phyloP scores from a whole-genome alignment of 2,797 vertebrate genomes.

The Sardinella longiceps region DNA sequence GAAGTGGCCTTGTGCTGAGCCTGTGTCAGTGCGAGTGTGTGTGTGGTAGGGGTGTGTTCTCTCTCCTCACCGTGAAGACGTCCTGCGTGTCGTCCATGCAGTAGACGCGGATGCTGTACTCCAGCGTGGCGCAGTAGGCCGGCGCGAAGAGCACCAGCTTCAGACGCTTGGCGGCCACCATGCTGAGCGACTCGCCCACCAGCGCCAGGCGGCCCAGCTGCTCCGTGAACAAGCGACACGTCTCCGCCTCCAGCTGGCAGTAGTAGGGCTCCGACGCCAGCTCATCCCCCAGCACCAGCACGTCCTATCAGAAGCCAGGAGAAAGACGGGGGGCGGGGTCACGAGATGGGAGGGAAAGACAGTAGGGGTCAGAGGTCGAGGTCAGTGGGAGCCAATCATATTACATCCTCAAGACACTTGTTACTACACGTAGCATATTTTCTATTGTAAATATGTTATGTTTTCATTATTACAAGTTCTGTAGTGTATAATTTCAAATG shows the following conservation, averaged over 20 bases:
- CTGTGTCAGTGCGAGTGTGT: neutral
- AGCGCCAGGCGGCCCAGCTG: slow-evolving; percentile 94
- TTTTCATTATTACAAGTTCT: too few relatives aligned
- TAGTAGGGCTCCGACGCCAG: slow-evolving; percentile 90
- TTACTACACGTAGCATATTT: slow-evolving; percentile 39
- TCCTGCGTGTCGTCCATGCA: slow-evolving; percentile 97
- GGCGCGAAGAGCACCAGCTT: slow-evolving; percentile 95
- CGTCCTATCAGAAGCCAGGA: slow-evolving; percentile 77
- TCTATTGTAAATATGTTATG: neutral
- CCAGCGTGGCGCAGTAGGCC: slow-evolving; percentile 88
- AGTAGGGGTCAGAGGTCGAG: slow-evolving; percentile 46
- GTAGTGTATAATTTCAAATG: too few relatives aligned
- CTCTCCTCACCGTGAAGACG: slow-evolving; percentile 86
- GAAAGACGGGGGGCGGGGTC: slow-evolving; percentile 32
- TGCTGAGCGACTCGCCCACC: slow-evolving; percentile 96
- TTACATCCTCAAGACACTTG: neutral
- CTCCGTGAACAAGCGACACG: slow-evolving; percentile 93
- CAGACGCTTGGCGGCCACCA: slow-evolving; percentile 94
- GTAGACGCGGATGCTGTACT: slow-evolving; percentile 97
- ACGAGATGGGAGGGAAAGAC: neutral
- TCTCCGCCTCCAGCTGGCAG: slow-evolving; percentile 94
- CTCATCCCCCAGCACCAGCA: slow-evolving; percentile 92
- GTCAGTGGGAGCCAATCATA: slow-evolving; percentile 12
- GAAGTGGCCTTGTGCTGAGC: too few relatives aligned
- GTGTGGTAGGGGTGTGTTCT: too few relatives aligned